Evolutionary conservation across 2,113 vertebrate species (phyloP), one percentile per base, ranked within the genome.

Genomic region (Coturnix japonica): DNA sequence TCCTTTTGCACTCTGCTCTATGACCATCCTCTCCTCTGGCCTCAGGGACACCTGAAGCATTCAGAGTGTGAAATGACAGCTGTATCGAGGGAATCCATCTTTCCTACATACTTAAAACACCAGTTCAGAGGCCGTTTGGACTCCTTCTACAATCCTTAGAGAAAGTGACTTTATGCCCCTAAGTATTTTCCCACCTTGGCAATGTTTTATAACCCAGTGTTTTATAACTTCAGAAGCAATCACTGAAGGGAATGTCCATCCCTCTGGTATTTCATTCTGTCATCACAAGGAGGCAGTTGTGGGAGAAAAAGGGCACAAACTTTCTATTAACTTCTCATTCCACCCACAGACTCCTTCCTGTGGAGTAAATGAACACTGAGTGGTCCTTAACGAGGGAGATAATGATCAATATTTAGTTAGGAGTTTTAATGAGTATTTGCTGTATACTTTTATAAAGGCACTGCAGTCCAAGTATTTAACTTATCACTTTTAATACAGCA

Each of bases 381-480:
- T 43, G 25, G 63, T 82, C 67, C 33, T 94, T 85, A 63, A 66
- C n/a, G 67, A 79, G 51, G 56, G 89, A 91, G 51, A 89, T 77
- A 94, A 94, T 80, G 74, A 90, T 67, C 61, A 81, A 87, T 85
- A 87, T 89, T 94, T 90, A 92, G 71, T 89, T 76, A 65, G 73
- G 33, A 81, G 33, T 11, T 46, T 66, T 87, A 75, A 69, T 56
- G 61, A 82, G 65, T 79, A 77, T 85, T 85, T 89, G 49, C 86
- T 91, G 64, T 63, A 46, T 65, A 67, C 79, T 30, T 53, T 59
- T 89, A 35, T 59, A 81, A 89, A 82, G 39, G 43, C 56, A 75
- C 61, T 88, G 87, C 30, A 54, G 61, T 47, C 75, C 8, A n/a
- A 31, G 41, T 89, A 71, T 89, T 91, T 92, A 96, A 79, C 84